phyloP scores from a whole-genome alignment of 2,797 vertebrate genomes.

The Alexandromys oeconomus region DNA sequence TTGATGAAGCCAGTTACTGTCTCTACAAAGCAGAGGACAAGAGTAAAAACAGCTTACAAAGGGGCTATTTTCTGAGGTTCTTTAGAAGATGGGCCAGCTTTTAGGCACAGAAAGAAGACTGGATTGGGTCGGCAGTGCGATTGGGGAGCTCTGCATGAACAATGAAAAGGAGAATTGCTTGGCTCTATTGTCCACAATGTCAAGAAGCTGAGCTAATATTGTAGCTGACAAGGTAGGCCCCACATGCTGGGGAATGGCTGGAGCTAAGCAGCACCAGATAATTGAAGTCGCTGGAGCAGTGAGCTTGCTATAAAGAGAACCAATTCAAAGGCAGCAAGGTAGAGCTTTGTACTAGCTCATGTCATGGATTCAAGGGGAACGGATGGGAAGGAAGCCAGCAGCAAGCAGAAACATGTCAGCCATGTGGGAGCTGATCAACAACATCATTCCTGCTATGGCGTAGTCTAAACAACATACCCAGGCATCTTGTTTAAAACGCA shows the following conservation, averaged over 20 bases:
- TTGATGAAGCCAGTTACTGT: constrained; percentile 24
- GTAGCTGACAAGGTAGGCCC: background rate
- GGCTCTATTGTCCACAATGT: background rate
- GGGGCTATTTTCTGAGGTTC: constrained; percentile 22
- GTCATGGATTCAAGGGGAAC: background rate
- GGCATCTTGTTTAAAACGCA: background rate
- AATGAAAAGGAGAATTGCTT: background rate
- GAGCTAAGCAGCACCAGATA: background rate
- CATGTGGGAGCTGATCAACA: background rate
- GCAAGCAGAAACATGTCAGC: background rate
- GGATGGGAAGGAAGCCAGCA: background rate
- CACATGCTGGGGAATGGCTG: background rate
- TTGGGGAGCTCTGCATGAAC: background rate
- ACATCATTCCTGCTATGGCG: background rate
- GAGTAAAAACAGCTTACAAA: background rate
- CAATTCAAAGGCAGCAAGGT: background rate
- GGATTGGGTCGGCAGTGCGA: background rate
- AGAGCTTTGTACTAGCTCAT: background rate
- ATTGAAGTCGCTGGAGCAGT: background rate
- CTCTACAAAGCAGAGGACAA: background rate
- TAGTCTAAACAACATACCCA: background rate
- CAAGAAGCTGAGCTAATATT: constrained; percentile 30
- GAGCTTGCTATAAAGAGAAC: background rate
- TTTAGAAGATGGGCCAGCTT: background rate
- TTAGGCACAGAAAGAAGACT: background rate